Base-by-base conservation (phyloP, 2,797 vertebrate species). In the Nyctalus aviator region DNA sequence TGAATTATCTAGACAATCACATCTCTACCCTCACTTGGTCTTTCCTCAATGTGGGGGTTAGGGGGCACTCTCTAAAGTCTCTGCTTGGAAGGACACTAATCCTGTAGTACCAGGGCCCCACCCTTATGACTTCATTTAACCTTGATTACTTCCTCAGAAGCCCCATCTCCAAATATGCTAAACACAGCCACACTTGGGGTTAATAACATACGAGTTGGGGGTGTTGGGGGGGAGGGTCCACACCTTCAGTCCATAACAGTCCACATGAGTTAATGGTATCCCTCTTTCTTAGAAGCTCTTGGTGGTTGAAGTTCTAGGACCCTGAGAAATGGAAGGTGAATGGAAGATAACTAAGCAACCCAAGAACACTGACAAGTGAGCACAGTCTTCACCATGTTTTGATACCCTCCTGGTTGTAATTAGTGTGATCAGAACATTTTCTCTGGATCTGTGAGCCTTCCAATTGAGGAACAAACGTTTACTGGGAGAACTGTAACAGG, bases 21-120 rank as follows among this genome's bases (percentile, higher is more conserved):
- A 10, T 87, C 64, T 27, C 73, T 53, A 4, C 23, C 32, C 18
- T 30, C 44, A 64, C 25, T 0, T 17, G 64, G 62, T 32, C 75
- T 82, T 55, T 84, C 50, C 17, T 57, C 4, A 0, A 14, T 6
- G 10, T 0, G 2, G 8, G 32, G n/a, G 4, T 11, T 15, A 14
- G 11, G 32, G 66, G 37, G 69, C 11, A 1, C 66, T 41, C 15
- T 57, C 90, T 46, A 46, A 23, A 8, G 23, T 66, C 46, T 68
- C 48, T 46, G 62, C 41, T 85, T 69, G 1, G 46, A 46, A 72
- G 76, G 53, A 82, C 44, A 76, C 53, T 41, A 72, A 50, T 30
- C 50, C 62, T 91, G 0, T 57, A 27, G 23, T 11, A 41, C 27
- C 15, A 57, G 71, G 59, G 5, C 35, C 66, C 66, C n/a, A 77